phyloP scores from a whole-genome alignment of 1,140 invertebrate genomes.

The Bilobella aurantiaca region DNA sequence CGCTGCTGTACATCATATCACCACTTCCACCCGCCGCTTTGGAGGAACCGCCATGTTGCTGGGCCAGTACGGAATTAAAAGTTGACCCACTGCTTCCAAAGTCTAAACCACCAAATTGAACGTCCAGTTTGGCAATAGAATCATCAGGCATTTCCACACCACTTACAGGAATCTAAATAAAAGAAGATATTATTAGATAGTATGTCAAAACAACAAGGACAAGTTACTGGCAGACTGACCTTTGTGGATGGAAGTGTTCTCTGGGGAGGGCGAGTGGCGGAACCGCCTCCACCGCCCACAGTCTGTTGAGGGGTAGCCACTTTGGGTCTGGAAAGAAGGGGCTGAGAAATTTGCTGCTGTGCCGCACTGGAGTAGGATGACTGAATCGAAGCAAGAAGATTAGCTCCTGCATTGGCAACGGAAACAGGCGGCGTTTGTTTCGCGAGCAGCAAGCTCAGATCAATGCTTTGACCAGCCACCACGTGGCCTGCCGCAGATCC shows the following conservation, averaged over 20 bases:
- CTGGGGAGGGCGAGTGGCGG: constrained; percentile 50
- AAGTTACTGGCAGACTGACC: constrained; percentile 40
- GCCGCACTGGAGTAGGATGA: constrained; percentile 32
- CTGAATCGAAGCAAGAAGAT: constrained; percentile 31
- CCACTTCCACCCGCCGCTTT: constrained; percentile 12
- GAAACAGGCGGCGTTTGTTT: constrained; percentile 14
- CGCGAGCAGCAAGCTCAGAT: constrained; percentile 26
- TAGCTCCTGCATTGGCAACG: constrained; percentile 28
- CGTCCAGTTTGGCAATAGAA: constrained; percentile 70
- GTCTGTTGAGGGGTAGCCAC: constrained; percentile 40
- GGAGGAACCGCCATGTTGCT: constrained; percentile 16
- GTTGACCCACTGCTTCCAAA: constrained; percentile 43
- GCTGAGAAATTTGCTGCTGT: constrained; percentile 40
- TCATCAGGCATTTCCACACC: constrained; percentile 93
- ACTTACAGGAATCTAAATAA: constrained; percentile 66
- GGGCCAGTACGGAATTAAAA: constrained; percentile 32
- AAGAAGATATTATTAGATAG: constrained; percentile 1
- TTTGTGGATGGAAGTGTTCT: constrained; percentile 73
- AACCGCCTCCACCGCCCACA: constrained; percentile 49
- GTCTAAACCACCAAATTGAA: constrained; percentile 86
- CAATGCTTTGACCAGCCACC: constrained; percentile 33
- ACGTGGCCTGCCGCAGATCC: too few species aligned
- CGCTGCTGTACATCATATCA: constrained; percentile 27
- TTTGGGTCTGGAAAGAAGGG: constrained; percentile 36
- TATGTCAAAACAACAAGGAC: constrained; percentile 11